Conservation (phyloP, 2,888 invertebrate genomes). For the Stomorhina lunata region DNA sequence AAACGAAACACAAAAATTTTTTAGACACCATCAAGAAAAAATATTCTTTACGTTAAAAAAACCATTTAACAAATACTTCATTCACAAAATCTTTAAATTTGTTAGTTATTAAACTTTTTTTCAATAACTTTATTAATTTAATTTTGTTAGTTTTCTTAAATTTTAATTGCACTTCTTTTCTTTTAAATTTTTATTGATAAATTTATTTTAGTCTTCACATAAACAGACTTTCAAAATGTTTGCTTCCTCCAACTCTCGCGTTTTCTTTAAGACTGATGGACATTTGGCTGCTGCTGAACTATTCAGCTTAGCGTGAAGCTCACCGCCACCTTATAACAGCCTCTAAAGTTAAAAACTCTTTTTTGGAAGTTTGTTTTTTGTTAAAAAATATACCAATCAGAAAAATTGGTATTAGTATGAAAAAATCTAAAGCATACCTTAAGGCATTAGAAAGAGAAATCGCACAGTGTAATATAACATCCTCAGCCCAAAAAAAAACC, state of each 20-base stretch:
- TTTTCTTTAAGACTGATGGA: slow-evolving; percentile 66
- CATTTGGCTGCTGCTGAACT: slow-evolving; percentile 35
- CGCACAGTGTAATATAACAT: no score
- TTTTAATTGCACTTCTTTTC: not conserved
- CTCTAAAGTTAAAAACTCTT: slow-evolving; percentile 7
- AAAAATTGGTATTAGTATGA: not conserved
- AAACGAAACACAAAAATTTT: slow-evolving; percentile 29
- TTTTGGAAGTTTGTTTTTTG: slow-evolving; percentile 11
- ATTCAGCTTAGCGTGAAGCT: slow-evolving; percentile 53
- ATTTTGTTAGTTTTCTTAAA: not conserved
- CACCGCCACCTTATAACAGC: no score
- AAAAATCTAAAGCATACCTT: slow-evolving; percentile 35
- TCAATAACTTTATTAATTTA: not conserved
- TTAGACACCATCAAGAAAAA: slow-evolving; percentile 33
- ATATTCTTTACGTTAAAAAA: not conserved
- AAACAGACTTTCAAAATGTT: slow-evolving; percentile 4
- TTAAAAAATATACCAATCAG: no score
- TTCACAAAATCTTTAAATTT: not conserved
- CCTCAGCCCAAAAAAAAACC: no score
- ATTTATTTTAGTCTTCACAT: no score
- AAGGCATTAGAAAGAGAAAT: no score
- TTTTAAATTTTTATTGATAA: slow-evolving; percentile 6
- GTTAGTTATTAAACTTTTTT: not conserved
- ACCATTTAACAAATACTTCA: not conserved
- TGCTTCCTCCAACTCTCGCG: slow-evolving; percentile 66